Conservation (phyloP, 2,888 invertebrate species). For the Melanotus villosus region DNA sequence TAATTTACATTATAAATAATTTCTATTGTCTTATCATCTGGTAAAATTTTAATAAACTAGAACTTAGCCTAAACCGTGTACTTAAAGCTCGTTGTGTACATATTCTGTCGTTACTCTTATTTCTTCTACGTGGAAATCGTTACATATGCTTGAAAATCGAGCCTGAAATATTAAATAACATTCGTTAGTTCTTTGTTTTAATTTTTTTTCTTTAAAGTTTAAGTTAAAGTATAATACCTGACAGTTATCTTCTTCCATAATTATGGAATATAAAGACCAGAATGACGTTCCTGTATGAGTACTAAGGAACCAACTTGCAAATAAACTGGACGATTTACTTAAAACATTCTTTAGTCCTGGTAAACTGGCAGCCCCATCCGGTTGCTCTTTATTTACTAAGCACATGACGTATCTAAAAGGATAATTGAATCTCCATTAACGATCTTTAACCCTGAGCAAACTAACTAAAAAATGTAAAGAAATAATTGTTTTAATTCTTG, state of each 20-base stretch:
- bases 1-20: slow-evolving; percentile 3
- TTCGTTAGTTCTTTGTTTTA: not conserved
- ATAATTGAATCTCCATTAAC: no score
- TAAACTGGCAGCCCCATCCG: slow-evolving; percentile 71
- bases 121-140: slow-evolving; percentile 87
- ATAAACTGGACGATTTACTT: slow-evolving; percentile 82
- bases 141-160: slow-evolving; percentile 81
- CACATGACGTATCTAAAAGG: slow-evolving; percentile 78
- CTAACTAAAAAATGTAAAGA: no score
- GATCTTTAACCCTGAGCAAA: no score
- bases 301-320: slow-evolving; percentile 84
- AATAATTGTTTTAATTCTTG: slow-evolving; percentile 46
- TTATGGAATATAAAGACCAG: slow-evolving; percentile 84
- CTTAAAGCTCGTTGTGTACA: slow-evolving; percentile 84
- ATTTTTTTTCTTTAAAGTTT: not conserved
- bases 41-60: not conserved
- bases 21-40: not conserved
- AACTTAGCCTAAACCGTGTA: not conserved
- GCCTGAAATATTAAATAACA: slow-evolving; percentile 68
- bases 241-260: slow-evolving; percentile 81
- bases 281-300: slow-evolving; percentile 81
- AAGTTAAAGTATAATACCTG: no score
- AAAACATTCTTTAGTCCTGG: slow-evolving; percentile 81
- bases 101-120: slow-evolving; percentile 86
- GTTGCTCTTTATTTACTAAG: slow-evolving; percentile 78